A percentile compares a stretch with the other conserved stretches of the same genome.
Evolutionary conservation across 2,113 vertebrate genomes (phyloP).

Genomic region (Sinocyclocheilus anshuiensis): DNA sequence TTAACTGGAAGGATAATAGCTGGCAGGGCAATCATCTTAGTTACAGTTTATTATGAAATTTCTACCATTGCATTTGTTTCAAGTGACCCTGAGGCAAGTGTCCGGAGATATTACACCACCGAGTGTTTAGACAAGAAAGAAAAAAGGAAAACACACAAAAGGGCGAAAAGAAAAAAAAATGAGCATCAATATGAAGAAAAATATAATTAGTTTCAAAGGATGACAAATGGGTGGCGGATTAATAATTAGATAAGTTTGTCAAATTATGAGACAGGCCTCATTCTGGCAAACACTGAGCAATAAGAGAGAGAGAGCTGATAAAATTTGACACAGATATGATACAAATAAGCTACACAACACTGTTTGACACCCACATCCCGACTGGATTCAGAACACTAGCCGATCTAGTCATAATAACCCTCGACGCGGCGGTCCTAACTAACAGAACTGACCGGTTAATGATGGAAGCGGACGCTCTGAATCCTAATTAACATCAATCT

Average conservation of each 20-base stretch:
- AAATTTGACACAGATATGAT: slow-evolving; percentile 21
- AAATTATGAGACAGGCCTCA: slow-evolving; percentile 53
- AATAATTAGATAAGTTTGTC: slow-evolving; percentile 57
- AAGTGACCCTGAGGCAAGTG: slow-evolving; percentile 71
- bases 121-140: slow-evolving; percentile 51
- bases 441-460: not conserved
- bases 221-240: slow-evolving; percentile 50
- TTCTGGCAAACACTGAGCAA: not conserved
- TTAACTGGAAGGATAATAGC: slow-evolving; percentile 68
- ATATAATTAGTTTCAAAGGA: slow-evolving; percentile 43
- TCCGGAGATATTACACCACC: slow-evolving; percentile 56
- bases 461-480: not conserved
- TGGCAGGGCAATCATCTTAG: slow-evolving; percentile 73
- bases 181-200: slow-evolving; percentile 42
- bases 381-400: not conserved
- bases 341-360: slow-evolving; percentile 6
- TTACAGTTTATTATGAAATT: slow-evolving; percentile 77
- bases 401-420: not conserved
- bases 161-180: slow-evolving; percentile 15
- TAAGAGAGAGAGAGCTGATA: slow-evolving; percentile 43
- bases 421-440: not conserved
- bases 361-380: not conserved
- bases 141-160: slow-evolving; percentile 14
- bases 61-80: slow-evolving; percentile 77
- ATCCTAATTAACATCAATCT: not conserved